Conservation (phyloP, 2,113 vertebrate genomes). For the Dolichallabes microphthalmus region DNA sequence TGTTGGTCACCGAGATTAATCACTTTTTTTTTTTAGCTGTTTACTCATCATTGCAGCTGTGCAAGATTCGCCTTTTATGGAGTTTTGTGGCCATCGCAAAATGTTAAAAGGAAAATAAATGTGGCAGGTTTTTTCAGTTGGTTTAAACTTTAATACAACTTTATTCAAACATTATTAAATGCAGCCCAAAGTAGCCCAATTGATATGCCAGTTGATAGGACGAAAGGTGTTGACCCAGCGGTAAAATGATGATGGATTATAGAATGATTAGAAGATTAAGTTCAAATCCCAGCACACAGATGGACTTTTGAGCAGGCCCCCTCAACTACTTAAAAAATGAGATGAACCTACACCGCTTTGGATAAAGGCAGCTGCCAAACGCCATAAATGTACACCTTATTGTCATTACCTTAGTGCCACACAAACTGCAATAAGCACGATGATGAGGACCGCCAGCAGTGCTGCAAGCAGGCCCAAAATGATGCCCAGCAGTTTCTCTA, state of each 20-base stretch:
- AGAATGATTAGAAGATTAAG: no score
- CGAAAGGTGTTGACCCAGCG: background rate
- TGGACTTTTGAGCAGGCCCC: no score
- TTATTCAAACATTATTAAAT: background rate
- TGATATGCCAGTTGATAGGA: background rate
- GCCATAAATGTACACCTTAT: no score
- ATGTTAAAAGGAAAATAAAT: background rate
- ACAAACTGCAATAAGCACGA: conserved; percentile 71
- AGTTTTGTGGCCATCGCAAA: background rate
- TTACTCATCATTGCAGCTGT: background rate
- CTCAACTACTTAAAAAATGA: no score
- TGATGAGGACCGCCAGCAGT: conserved; percentile 59
- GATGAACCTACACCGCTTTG: no score
- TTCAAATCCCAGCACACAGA: no score
- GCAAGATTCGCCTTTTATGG: background rate
- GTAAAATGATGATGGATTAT: no score
- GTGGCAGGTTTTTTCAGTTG: background rate
- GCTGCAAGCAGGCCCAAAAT: conserved; percentile 68
- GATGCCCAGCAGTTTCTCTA: conserved; percentile 74
- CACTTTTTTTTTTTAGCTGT: background rate
- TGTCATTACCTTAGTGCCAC: conserved; percentile 76
- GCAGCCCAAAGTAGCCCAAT: background rate
- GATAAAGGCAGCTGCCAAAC: no score
- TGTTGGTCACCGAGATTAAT: background rate
- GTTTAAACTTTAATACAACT: background rate